Conservation (phyloP, 2,113 vertebrate species). For the Gobio gobio region DNA sequence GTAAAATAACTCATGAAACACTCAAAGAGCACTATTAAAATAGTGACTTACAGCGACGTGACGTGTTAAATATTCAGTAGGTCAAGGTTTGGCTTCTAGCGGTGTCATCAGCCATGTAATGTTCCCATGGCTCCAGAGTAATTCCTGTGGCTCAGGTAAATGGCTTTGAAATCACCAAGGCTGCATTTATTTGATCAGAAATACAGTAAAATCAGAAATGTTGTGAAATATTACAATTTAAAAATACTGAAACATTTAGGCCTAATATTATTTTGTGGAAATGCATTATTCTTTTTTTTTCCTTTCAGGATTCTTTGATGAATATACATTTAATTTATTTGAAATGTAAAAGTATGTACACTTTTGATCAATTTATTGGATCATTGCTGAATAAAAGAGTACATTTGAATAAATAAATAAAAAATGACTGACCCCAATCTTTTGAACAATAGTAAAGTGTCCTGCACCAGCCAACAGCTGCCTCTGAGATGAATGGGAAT, state of each 20-base stretch:
- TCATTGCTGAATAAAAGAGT: background rate
- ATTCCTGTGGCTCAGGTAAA: background rate
- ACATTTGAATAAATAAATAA: background rate
- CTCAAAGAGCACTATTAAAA: background rate
- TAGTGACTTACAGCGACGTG: background rate
- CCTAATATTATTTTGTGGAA: background rate
- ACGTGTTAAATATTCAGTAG: background rate
- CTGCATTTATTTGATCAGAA: background rate
- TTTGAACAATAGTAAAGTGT: background rate
- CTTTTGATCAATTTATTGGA: background rate
- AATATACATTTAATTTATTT: background rate
- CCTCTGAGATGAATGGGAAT: background rate
- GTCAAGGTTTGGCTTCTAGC: background rate
- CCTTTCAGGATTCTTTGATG: background rate
- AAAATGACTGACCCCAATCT: background rate
- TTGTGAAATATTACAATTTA: background rate
- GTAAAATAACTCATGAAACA: background rate
- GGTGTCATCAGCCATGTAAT: too few species aligned
- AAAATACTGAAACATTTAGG: background rate
- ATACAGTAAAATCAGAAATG: background rate
- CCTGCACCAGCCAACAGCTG: background rate
- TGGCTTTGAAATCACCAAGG: background rate
- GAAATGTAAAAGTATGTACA: background rate
- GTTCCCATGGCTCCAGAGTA: background rate
- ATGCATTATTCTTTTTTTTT: background rate